Conservation (phyloP, 2,888 invertebrate genomes). For the Caenorhabditis sp. region DNA sequence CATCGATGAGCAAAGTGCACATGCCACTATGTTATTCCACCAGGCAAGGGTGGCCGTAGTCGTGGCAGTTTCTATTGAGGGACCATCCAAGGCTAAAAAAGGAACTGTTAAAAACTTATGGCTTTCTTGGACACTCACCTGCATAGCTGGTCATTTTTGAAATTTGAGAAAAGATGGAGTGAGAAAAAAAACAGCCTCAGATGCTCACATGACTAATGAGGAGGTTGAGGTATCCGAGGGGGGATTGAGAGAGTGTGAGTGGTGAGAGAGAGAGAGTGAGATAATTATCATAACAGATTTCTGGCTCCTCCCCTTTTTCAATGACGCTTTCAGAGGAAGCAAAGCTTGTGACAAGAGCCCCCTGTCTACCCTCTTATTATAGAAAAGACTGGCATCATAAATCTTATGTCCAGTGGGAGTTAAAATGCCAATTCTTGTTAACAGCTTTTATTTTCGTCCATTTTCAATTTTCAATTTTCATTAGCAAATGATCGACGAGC, state of each 20-base stretch:
- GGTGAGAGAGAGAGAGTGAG: neutral
- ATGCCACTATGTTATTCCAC: constrained; percentile 33
- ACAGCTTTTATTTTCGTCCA: neutral
- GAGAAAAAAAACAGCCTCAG: neutral
- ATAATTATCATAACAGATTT: constrained; percentile 48
- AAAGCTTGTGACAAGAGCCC: constrained; percentile 27
- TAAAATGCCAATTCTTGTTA: neutral
- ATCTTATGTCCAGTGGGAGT: constrained; percentile 8
- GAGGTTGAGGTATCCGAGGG: constrained; percentile 9
- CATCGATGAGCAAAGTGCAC: constrained; percentile 1
- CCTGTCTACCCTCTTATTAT: constrained; percentile 14
- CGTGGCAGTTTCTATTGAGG: constrained; percentile 2
- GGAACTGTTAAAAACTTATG: no score
- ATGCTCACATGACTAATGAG: constrained; percentile 40
- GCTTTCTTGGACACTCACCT: neutral
- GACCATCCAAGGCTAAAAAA: constrained; percentile 3
- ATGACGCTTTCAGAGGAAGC: constrained; percentile 1
- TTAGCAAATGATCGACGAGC: constrained; percentile 44
- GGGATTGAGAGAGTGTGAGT: constrained; percentile 1
- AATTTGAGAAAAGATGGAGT: neutral
- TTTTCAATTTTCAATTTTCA: constrained; percentile 32
- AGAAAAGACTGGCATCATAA: constrained; percentile 12
- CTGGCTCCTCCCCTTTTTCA: neutral
- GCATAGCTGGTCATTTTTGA: constrained; percentile 3
- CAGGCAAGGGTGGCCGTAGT: constrained; percentile 19